Evolutionary conservation across 2,888 invertebrate genomes (phyloP), one percentile per base, ranked within the genome.

Genomic region (Brenthis hecate): DNA sequence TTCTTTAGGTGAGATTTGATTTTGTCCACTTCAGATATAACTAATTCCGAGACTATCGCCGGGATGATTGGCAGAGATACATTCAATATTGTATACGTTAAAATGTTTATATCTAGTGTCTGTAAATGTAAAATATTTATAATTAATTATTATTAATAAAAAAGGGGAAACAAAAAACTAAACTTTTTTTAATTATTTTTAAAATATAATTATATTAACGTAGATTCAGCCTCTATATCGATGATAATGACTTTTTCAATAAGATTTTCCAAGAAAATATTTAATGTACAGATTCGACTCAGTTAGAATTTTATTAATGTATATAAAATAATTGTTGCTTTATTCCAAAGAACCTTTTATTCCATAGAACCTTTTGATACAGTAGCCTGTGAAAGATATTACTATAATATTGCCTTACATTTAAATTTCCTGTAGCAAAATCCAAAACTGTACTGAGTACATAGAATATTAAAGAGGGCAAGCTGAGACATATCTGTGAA

Each of bases 1-100:
- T 60, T 51, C 13, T 47, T 65, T 48, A 70, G 51, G 16, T 70
- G 67, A 51, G 50, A 61, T 51, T 43, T 66, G 6, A 71, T 63
- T 58, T 68, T 68, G 1, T 68, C 68, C 28, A 68, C 66, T 63
- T 71, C 71, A 14, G 43, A 54, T 14, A 16, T 66, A 2, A 58
- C 58, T 13, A 58, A 43, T 54, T 71, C 71, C 13, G 65, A 62
- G 13, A 68, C 50, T 13, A 68, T 5, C 6, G 68, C 71, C 13
- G 65, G 58, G 4, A 66, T n/a, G 6, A 65, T 54, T 6, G 68
- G 71, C 13, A 48, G 50, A 4, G 28, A 6, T 60, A 50, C 5
- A 16, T 60, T n/a, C 3, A 60, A 13, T 16, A 60, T 60, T 2
- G 50, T 13, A 50, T 60, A 50, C 16, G 50, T 28, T 16, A 60